Base-by-base conservation (phyloP, 2,113 vertebrate genomes). In the Furnarius figulus region DNA sequence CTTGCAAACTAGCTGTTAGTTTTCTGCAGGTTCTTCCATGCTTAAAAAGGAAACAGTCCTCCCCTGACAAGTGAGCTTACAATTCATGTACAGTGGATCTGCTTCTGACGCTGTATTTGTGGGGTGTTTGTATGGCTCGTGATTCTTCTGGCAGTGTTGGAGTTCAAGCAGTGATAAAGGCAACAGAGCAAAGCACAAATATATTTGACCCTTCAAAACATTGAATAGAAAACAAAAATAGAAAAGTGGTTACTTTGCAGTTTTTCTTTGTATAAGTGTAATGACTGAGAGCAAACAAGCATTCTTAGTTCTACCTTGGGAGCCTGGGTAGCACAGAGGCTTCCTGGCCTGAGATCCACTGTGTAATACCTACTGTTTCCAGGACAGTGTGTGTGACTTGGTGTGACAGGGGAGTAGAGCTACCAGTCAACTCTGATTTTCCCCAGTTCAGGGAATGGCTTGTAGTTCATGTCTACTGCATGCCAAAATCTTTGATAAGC, bases 161-260 rank as follows among this genome's bases (percentile, higher is more conserved):
- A 70, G 56, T 94, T 89, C 81, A 89, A 93, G 80, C 62, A 56
- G 77, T 93, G 89, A 87, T 96, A 95, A 85, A 90, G 50, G 80
- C 73, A 95, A 87, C 39, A 23, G 39, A 86, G 58, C 22, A 66
- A 70, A 94, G 88, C 82, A 85, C 78, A 95, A 92, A 91, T 73
- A 63, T 16, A 28, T 83, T 91, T 93, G 94, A 89, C 95, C 91
- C 95, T 96, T 94, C 44, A 16, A 92, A 90, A 85, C 42, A 79
- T 0, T 55, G 66, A 47, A 56, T 92, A 87, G 62, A 85, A 95
- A 95, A 79, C 52, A 93, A 91, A 86, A 92, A 88, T 65, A 61
- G 80, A 61, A 75, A 71, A 93, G 25, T 17, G 82, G 83, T 70
- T 95, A 68, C 50, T 89, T 66, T 53, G 31, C 31, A 61, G 23